A percentile compares a stretch with the other conserved stretches of the same genome.
Conservation (phyloP, 1,140 invertebrate species). For the Helicoverpa armigera region DNA sequence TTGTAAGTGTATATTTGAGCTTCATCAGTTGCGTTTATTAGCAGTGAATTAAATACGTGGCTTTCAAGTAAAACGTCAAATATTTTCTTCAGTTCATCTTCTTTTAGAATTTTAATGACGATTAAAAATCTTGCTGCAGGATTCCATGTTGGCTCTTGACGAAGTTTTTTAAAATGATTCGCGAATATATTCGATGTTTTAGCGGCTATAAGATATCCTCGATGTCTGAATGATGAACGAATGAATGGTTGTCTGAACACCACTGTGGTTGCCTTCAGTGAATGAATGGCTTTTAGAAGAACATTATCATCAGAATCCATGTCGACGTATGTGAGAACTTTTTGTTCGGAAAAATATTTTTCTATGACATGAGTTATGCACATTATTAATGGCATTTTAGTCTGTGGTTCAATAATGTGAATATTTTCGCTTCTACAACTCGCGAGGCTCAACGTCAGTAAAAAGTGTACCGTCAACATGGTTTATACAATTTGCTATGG, state of each 20-base stretch:
- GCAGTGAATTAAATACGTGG: slow-evolving; percentile 34
- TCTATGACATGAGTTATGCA: slow-evolving; percentile 45
- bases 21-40: slow-evolving; percentile 32
- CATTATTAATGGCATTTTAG: neutral
- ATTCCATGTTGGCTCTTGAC: slow-evolving; percentile 53
- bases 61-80: slow-evolving; percentile 55
- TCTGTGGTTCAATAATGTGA: neutral
- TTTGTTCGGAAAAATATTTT: slow-evolving; percentile 45
- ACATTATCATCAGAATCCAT: slow-evolving; percentile 45
- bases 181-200: neutral
- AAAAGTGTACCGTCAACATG: neutral
- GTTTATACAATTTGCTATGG: no score
- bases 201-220: slow-evolving; percentile 35
- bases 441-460: neutral
- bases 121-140: slow-evolving; percentile 56
- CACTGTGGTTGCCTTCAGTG: neutral
- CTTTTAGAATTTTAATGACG: slow-evolving; percentile 44
- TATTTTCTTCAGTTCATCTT: slow-evolving; percentile 50
- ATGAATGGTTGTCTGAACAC: neutral
- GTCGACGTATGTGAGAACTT: slow-evolving; percentile 45
- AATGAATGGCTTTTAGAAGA: slow-evolving; percentile 47
- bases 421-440: neutral
- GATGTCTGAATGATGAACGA: neutral
- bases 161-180: neutral
- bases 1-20: slow-evolving; percentile 46